Percentiles rank a stretch among this genome's conserved stretches.
Conservation (phyloP, 2,797 vertebrate species). For the Cirrhinus molitorella region DNA sequence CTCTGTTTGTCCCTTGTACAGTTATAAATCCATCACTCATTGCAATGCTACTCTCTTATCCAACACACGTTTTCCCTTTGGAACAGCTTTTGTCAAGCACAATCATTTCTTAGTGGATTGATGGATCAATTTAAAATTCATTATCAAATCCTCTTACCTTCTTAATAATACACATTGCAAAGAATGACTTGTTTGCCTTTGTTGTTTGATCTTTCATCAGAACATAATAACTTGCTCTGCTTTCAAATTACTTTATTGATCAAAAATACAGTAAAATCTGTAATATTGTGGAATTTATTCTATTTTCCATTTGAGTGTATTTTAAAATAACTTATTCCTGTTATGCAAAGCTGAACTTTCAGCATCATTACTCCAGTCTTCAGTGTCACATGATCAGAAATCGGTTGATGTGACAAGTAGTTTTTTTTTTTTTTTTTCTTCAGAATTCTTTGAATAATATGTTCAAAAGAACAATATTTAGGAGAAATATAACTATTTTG, state of each 20-base stretch:
- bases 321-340: background rate
- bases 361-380: background rate
- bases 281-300: background rate
- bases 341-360: background rate
- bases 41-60: conserved; percentile 32
- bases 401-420: too few relatives aligned
- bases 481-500: background rate
- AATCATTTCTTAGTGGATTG: background rate
- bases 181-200: background rate
- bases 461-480: background rate
- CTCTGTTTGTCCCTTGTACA: background rate
- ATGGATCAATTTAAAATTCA: background rate
- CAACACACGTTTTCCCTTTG: background rate
- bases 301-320: background rate
- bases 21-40: conserved; percentile 12
- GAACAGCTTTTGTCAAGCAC: background rate
- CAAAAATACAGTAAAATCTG: background rate
- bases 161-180: background rate
- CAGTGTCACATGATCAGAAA: background rate
- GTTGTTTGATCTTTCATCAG: background rate
- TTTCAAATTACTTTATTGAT: background rate
- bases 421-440: background rate
- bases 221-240: background rate
- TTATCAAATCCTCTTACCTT: background rate
- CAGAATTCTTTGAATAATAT: background rate